Conservation (phyloP, 2,797 vertebrate genomes). For the Tenualosa ilisha region DNA sequence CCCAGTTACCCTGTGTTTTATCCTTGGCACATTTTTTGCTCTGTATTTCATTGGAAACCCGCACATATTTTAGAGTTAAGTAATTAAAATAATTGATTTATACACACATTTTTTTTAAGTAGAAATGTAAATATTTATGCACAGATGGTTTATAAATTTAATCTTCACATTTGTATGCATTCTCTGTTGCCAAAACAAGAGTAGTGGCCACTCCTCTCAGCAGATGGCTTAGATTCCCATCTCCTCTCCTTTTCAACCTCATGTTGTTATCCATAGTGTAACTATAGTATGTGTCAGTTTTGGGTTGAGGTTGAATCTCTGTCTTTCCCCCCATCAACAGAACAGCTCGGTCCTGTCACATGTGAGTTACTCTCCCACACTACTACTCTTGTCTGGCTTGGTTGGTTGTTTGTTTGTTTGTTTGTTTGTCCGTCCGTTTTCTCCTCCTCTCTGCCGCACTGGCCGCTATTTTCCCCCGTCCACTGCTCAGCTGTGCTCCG, state of each 20-base stretch:
- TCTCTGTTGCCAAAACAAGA: not conserved
- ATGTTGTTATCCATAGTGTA: constrained; percentile 9
- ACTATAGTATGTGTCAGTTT: not conserved
- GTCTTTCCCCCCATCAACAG: constrained; percentile 74
- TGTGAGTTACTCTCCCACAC: constrained; percentile 78
- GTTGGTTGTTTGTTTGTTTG: not conserved
- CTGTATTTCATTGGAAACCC: not conserved
- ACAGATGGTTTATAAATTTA: too few species aligned
- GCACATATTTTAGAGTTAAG: not conserved
- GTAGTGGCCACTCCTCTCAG: not conserved
- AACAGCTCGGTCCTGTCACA: constrained; percentile 80
- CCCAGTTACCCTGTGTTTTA: not conserved
- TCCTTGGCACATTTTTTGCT: not conserved
- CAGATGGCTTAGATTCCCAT: not conserved
- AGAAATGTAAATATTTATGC: not conserved
- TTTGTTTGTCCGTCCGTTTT: constrained; percentile 28
- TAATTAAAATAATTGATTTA: not conserved
- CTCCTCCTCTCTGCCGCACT: constrained; percentile 59
- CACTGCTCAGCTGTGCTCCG: constrained; percentile 31
- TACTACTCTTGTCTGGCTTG: constrained; percentile 47
- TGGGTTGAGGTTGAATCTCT: constrained; percentile 51
- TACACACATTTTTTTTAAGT: not conserved
- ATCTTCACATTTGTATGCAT: not conserved
- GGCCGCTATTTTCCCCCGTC: constrained; percentile 9
- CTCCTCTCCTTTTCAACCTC: not conserved